Evolutionary conservation across 2,888 invertebrate species (phyloP).

Genomic region (Drosophila borborema): DNA sequence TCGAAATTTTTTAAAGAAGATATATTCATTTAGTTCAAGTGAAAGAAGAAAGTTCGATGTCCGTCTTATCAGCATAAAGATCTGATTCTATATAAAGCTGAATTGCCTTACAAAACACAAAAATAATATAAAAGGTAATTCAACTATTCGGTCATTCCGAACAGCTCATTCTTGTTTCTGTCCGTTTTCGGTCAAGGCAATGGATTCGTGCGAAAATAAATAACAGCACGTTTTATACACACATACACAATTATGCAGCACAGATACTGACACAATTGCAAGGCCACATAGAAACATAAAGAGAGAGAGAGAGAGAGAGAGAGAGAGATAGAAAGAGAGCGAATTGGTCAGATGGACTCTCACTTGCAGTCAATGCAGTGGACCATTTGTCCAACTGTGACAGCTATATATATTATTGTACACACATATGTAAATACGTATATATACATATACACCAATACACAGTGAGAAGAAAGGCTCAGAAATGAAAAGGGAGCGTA

Average conservation of each 20-base stretch:
- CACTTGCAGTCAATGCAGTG: conserved; percentile 37
- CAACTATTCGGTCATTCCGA: not conserved
- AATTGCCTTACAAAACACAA: not conserved
- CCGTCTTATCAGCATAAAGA: not conserved
- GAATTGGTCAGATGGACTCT: conserved; percentile 4
- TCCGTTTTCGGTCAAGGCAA: conserved; percentile 67
- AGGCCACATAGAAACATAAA: conserved; percentile 23
- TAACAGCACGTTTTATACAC: conserved; percentile 30
- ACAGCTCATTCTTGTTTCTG: conserved; percentile 22
- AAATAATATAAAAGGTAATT: not conserved
- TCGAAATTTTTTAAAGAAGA: not conserved
- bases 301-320: not conserved
- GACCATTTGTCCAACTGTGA: conserved; percentile 48
- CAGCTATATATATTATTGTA: conserved; percentile 4
- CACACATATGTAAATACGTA: not conserved
- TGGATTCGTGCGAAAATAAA: conserved; percentile 35
- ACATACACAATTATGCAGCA: conserved; percentile 18
- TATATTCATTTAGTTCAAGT: not conserved
- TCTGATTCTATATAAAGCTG: not conserved
- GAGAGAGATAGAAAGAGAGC: conserved; percentile 1
- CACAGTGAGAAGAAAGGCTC: not conserved
- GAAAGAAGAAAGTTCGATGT: not conserved
- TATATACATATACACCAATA: not conserved
- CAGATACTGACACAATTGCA: conserved; percentile 26
- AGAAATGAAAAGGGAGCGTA: conserved; percentile 2